Evolutionary conservation across 2,797 vertebrate species (phyloP).

Genomic region (Aeoliscus strigatus): DNA sequence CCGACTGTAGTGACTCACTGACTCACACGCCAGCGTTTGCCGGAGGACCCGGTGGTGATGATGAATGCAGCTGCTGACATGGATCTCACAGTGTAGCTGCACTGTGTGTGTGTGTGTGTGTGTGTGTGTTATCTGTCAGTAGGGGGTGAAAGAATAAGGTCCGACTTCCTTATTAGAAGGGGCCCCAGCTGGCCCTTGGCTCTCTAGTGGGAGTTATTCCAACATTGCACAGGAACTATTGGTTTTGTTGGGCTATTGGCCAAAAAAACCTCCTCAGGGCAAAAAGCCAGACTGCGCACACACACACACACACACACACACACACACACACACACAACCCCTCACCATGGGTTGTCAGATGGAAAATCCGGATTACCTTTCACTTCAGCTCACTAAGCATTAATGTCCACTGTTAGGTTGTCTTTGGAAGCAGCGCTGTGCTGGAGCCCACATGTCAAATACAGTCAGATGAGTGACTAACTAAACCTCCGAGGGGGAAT

Average conservation of each 20-base stretch:
- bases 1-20: slow-evolving; percentile 52
- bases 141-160: slow-evolving; percentile 52
- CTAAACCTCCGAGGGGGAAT: slow-evolving; percentile 9
- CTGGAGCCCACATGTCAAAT: slow-evolving; percentile 49
- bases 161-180: slow-evolving; percentile 65
- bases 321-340: slow-evolving; percentile 25
- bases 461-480: slow-evolving; percentile 31
- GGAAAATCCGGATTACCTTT: slow-evolving; percentile 71
- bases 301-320: slow-evolving; percentile 13
- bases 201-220: slow-evolving; percentile 57
- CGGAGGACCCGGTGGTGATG: slow-evolving; percentile 49
- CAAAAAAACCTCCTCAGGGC: slow-evolving; percentile 61
- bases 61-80: slow-evolving; percentile 67
- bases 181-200: slow-evolving; percentile 61
- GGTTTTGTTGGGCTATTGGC: slow-evolving; percentile 62
- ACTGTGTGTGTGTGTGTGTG: slow-evolving; percentile 26
- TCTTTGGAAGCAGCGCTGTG: slow-evolving; percentile 41
- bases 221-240: slow-evolving; percentile 58
- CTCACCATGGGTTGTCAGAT: slow-evolving; percentile 59
- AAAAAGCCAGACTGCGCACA: slow-evolving; percentile 41
- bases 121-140: slow-evolving; percentile 31
- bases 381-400: slow-evolving; percentile 61
- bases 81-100: slow-evolving; percentile 34
- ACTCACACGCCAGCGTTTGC: slow-evolving; percentile 56
- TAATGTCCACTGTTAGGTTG: slow-evolving; percentile 59